These are phyloP conservation scores for Xiphorhynchus erythropygius DNA, from an alignment of 2,797 vertebrate species.

Conservation along the genomic window DNA sequence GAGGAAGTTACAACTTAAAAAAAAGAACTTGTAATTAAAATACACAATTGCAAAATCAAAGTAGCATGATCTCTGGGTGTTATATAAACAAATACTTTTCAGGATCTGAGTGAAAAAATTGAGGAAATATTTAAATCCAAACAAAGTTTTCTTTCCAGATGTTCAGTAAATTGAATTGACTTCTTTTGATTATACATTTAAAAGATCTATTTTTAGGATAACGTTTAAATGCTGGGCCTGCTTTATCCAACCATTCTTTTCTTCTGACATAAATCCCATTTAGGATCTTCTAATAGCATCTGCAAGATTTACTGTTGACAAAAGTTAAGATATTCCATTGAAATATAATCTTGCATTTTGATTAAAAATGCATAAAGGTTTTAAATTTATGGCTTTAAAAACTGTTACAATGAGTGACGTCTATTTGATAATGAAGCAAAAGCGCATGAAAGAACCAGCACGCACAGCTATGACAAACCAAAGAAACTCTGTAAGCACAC, in stretches of 20 bases:
- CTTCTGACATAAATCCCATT: constrained; percentile 1
- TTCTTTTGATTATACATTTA: not conserved
- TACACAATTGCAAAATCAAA: not conserved
- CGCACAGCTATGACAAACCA: not conserved
- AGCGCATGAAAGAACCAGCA: not conserved
- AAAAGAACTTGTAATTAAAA: not conserved
- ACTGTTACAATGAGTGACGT: not conserved
- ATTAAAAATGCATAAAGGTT: constrained; percentile 23
- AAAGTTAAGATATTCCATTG: not conserved
- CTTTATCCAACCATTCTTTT: not conserved
- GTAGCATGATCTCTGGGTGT: not conserved
- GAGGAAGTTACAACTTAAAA: not conserved
- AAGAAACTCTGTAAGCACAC: not conserved
- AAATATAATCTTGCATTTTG: constrained; percentile 8
- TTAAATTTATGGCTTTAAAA: not conserved
- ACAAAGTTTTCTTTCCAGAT: not conserved
- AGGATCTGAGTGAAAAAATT: not conserved
- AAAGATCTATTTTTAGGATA: not conserved
- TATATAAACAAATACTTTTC: constrained; percentile 10
- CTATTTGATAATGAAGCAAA: constrained; percentile 8
- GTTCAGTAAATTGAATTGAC: not conserved
- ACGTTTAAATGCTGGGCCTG: not conserved
- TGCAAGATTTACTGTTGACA: constrained; percentile 8
- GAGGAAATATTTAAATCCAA: constrained; percentile 19
- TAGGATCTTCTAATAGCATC: not conserved